Evolutionary conservation across 2,888 invertebrate species (phyloP).

Genomic region (Rotaria socialis): DNA sequence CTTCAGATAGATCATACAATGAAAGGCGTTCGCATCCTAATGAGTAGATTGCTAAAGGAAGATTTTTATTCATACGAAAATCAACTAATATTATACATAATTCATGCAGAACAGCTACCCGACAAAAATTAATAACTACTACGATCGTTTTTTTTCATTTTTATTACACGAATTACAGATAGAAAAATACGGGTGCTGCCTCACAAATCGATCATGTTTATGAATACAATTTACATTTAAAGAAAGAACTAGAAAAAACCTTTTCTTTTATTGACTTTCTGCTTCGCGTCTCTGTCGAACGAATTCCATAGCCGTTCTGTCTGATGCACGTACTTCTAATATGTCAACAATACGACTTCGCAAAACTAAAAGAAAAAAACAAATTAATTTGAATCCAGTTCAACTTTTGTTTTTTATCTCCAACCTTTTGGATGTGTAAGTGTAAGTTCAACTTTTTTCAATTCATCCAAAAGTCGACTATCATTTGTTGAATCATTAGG

Average conservation of each 20-base stretch:
- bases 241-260: not conserved
- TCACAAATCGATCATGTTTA: too few relatives aligned
- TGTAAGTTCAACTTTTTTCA: slow-evolving; percentile 29
- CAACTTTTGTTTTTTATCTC: not conserved
- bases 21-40: not conserved
- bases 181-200: too few relatives aligned
- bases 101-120: not conserved
- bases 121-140: not conserved
- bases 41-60: not conserved
- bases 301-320: slow-evolving; percentile 40
- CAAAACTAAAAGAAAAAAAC: not conserved
- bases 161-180: too few relatives aligned
- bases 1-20: too few relatives aligned
- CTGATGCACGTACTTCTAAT: slow-evolving; percentile 34
- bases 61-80: not conserved
- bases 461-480: slow-evolving; percentile 36
- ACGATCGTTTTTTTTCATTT: not conserved
- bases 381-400: too few relatives aligned
- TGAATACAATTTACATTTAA: not conserved
- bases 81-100: not conserved
- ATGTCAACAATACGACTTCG: slow-evolving; percentile 44
- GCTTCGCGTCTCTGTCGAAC: slow-evolving; percentile 39
- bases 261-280: not conserved
- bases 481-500: slow-evolving; percentile 27
- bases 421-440: not conserved